These are phyloP conservation scores for Larimichthys crocea DNA, from an alignment of 2,113 vertebrate species.

Conservation along the genomic window DNA sequence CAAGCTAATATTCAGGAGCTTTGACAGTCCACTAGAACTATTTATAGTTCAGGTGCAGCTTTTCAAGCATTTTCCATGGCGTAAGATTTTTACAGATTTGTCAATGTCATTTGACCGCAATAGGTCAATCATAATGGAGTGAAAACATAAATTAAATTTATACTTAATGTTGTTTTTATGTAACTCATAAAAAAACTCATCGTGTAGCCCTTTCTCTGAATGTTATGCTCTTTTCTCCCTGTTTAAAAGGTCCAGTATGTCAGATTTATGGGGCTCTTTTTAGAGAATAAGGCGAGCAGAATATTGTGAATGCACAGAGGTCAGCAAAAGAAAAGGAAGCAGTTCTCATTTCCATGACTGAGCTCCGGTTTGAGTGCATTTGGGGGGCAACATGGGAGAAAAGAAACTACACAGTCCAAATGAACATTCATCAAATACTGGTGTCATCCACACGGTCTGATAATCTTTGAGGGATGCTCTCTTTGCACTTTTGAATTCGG, in stretches of 20 bases:
- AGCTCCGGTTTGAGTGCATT: constrained; percentile 13
- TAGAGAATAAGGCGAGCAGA: background rate
- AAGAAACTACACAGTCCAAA: background rate
- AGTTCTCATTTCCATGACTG: background rate
- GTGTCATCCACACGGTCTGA: background rate
- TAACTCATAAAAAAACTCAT: too few relatives aligned
- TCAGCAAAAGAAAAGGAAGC: background rate
- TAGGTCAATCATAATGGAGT: background rate
- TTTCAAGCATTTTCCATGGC: constrained; percentile 22
- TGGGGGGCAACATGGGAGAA: background rate
- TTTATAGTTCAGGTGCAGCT: background rate
- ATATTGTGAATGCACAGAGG: background rate
- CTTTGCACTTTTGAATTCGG: background rate
- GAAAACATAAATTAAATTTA: background rate
- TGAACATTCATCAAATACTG: background rate
- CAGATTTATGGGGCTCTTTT: too few relatives aligned
- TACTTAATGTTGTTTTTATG: constrained; percentile 3
- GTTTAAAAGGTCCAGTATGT: too few relatives aligned
- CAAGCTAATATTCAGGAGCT: background rate
- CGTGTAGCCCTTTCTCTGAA: background rate
- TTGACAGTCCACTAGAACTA: constrained; percentile 2
- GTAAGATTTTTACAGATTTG: constrained; percentile 1
- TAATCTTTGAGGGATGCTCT: constrained; percentile 6
- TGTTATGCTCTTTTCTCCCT: background rate
- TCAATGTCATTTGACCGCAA: constrained; percentile 17